Evolutionary conservation across 2,113 vertebrate species (phyloP), one percentile per base, ranked within the genome.

Genomic region (Neodon shergylaensis): DNA sequence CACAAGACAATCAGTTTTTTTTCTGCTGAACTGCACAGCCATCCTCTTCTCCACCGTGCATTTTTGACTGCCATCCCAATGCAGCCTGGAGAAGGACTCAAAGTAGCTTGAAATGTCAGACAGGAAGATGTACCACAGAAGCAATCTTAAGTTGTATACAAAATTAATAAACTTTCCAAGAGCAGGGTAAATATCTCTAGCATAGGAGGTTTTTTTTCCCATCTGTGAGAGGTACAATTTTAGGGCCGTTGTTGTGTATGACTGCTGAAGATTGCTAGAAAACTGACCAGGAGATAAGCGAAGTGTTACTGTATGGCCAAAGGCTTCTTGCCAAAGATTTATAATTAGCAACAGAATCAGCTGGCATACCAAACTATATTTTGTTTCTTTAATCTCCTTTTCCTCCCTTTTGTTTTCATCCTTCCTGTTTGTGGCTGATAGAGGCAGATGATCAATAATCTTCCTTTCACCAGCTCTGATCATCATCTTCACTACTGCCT

Each of bases 391-490:
- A 96, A 97, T 97, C 95, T 95, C 88, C 88, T 96, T 95, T 95
- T 76, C 58, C 86, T 95, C 78, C 61, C 79, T 94, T 97, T 97
- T 97, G 97, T 97, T 96, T 97, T 94, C 91, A 79, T 94, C 76
- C 78, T 94, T 92, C 78, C 94, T 97, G 95, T 94, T 96, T 96
- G 94, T 97, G 95, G 87, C 94, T 91, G 92, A 97, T 97, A 97
- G 94, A 95, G 88, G 88, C 92, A 96, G 88, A 95, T 97, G 95
- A 98, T 97, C 97, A 97, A 98, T 97, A 97, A 96, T 96, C 95
- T 97, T 70, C 73, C 94, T 97, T 97, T 95, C 94, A 95, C 92
- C 91, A 92, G 78, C 93, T 94, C 97, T 95, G 96, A 98, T 96
- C 95, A 95, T 96, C 97, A 96, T 97, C 95, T 95, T 94, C 70